Percentiles rank a stretch among this genome's conserved stretches.
These are phyloP conservation scores for Trissoscelio sp. DNA, from an alignment of 2,888 invertebrate genomes.

Conservation along the genomic window DNA sequence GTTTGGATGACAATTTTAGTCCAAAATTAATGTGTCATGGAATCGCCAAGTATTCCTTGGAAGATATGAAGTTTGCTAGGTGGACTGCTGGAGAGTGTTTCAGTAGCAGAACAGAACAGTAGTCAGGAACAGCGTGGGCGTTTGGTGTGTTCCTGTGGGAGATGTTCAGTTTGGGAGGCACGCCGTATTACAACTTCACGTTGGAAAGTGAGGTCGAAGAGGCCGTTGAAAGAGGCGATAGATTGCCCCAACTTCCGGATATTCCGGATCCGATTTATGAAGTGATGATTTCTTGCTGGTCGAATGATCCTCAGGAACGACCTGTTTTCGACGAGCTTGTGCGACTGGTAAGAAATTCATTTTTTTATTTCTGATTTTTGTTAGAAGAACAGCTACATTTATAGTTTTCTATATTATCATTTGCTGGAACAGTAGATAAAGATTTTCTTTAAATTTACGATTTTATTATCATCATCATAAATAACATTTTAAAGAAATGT, in stretches of 20 bases:
- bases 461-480: too few relatives aligned
- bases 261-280: constrained; percentile 92
- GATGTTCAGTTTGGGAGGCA: constrained; percentile 90
- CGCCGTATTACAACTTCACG: constrained; percentile 89
- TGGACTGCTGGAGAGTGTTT: constrained; percentile 93
- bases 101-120: constrained; percentile 87
- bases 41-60: constrained; percentile 87
- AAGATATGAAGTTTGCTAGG: constrained; percentile 89
- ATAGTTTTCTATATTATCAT: not conserved
- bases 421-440: not conserved
- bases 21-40: constrained; percentile 92
- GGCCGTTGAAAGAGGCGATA: constrained; percentile 87
- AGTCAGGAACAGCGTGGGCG: constrained; percentile 93
- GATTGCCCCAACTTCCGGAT: constrained; percentile 90
- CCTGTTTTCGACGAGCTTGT: constrained; percentile 88
- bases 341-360: constrained; percentile 79
- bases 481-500: too few relatives aligned
- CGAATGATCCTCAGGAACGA: constrained; percentile 91
- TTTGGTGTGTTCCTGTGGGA: constrained; percentile 94
- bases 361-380: too few relatives aligned
- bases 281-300: constrained; percentile 93
- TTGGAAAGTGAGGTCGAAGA: constrained; percentile 85
- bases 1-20: constrained; percentile 86
- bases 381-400: too few relatives aligned
- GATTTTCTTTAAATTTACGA: not conserved